Evolutionary conservation across 2,888 invertebrate genomes (phyloP).

Genomic region (Lasioglossum marginatum): DNA sequence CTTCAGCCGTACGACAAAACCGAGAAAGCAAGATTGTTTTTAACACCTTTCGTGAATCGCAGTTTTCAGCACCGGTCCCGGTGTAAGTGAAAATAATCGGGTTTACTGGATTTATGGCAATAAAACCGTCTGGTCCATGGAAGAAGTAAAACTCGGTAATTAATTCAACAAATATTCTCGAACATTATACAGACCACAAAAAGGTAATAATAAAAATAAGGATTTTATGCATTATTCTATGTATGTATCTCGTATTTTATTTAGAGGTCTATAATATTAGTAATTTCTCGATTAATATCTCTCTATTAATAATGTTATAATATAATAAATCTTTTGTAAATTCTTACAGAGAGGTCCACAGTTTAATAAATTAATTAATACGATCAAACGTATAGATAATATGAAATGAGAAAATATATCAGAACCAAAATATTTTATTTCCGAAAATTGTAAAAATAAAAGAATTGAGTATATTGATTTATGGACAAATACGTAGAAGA

Average conservation of each 20-base stretch:
- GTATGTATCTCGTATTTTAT: neutral
- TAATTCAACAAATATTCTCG: neutral
- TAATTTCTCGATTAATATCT: too few species aligned
- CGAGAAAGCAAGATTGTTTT: slow-evolving; percentile 12
- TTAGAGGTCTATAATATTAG: too few species aligned
- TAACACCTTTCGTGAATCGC: neutral
- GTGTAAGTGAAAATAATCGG: neutral
- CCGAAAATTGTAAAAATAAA: neutral
- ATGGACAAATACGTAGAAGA: neutral
- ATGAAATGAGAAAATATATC: neutral
- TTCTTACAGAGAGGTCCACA: neutral
- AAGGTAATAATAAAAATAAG: neutral
- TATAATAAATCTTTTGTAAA: neutral
- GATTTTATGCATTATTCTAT: neutral
- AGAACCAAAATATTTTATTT: neutral
- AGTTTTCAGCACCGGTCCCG: neutral
- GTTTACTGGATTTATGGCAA: neutral
- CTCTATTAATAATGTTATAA: too few species aligned
- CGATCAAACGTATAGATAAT: neutral
- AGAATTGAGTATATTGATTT: neutral
- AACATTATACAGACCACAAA: neutral
- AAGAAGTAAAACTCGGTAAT: neutral
- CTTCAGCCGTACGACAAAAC: slow-evolving; percentile 49
- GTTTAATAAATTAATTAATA: too few species aligned
- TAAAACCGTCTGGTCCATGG: neutral